Percentiles rank a stretch among this genome's conserved stretches.
phyloP scores from a whole-genome alignment of 1,140 invertebrate genomes.

The Euglossa dilemma region DNA sequence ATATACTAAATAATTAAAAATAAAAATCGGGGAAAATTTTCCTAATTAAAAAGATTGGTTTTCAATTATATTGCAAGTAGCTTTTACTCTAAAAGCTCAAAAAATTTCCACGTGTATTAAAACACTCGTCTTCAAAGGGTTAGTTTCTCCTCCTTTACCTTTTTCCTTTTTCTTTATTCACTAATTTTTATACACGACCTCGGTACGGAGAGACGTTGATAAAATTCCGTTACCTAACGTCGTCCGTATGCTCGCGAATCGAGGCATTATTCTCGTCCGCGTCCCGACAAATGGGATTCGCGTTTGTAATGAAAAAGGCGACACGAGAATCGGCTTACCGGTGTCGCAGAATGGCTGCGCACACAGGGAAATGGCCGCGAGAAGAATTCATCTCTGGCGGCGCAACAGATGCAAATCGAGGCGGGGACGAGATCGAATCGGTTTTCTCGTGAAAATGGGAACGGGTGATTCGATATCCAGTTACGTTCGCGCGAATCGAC shows the following conservation, averaged over 20 bases:
- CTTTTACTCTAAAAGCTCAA: no score
- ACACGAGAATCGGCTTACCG: conserved; percentile 26
- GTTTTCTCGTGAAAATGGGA: conserved; percentile 31
- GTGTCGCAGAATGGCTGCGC: background rate
- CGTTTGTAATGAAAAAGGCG: conserved; percentile 1
- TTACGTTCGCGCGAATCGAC: conserved; percentile 54
- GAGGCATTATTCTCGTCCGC: background rate
- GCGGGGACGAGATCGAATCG: conserved; percentile 6
- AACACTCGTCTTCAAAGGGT: no score
- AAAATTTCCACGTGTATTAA: no score
- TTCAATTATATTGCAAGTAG: no score
- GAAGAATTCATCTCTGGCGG: conserved; percentile 32
- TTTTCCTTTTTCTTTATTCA: no score
- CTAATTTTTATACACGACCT: no score
- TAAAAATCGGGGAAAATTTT: no score
- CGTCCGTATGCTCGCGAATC: no score
- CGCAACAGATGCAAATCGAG: conserved; percentile 48
- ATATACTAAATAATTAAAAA: no score
- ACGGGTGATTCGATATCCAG: conserved; percentile 63
- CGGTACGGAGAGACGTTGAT: no score
- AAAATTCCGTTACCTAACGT: background rate
- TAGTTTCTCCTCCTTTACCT: no score
- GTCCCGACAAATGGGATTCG: background rate
- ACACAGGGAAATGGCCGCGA: background rate
- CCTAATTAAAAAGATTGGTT: no score